Evolutionary conservation across 2,888 invertebrate genomes (phyloP), one percentile per base, ranked within the genome.

Genomic region (Drosophila pegasa): DNA sequence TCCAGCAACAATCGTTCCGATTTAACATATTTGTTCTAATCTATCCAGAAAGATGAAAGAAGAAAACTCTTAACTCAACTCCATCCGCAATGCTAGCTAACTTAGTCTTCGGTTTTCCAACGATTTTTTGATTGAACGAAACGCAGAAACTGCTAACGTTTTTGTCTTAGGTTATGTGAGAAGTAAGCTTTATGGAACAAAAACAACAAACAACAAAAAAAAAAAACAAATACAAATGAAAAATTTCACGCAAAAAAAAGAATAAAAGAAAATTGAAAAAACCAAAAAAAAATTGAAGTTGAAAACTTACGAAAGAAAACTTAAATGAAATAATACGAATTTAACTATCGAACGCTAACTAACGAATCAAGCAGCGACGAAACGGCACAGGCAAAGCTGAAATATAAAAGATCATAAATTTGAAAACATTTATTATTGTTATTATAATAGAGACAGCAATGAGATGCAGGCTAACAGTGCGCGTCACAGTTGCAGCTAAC

Each of bases 51-150:
- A 2, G 22, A 38, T 12, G 0, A 10, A 37, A 40, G 9, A 43
- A 43, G 2, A 43, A 45, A 38, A 50, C 59, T 55, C 50, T 22
- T 35, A 63, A 63, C 5, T 51, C 64, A 80, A 60, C 59, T 75
- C 56, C 45, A 65, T 70, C 43, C 76, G 57, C 52, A 62, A 61
- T 52, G 43, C 54, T 89, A 87, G 86, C 88, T 87, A 87, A 85
- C 88, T 72, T 86, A 85, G 83, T 75, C 83, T 87, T 89, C 71
- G 85, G 71, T 88, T 88, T 84, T 88, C 88, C 85, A 85, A 85
- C 85, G 85, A 89, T 85, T 85, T 85, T 79, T 87, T 84, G 88
- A 85, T 89, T 89, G 75, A 89, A 85, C 85, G 85, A 85, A 43
- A 55, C 48, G 60, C 80, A 72, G 59, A 64, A 69, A 66, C 61